phyloP scores from a whole-genome alignment of 2,113 vertebrate genomes.

The Corythornis madagascariensis region DNA sequence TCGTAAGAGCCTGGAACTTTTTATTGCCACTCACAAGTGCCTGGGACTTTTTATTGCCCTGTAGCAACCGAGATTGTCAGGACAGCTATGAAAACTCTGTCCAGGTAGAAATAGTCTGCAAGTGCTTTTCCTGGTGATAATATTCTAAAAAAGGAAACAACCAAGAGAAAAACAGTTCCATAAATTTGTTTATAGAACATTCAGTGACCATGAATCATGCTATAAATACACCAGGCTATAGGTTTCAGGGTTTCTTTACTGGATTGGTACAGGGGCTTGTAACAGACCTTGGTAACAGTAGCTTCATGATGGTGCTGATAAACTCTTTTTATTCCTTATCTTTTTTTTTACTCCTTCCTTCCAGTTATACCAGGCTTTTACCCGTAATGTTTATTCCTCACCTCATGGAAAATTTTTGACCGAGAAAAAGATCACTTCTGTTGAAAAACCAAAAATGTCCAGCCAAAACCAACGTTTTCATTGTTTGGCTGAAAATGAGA shows the following conservation, averaged over 20 bases:
- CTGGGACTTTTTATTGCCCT: neutral
- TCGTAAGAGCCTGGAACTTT: neutral
- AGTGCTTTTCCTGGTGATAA: conserved; percentile 9
- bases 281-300: conserved; percentile 62
- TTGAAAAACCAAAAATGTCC: conserved; percentile 64
- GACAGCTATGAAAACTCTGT: neutral
- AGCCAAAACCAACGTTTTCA: conserved; percentile 66
- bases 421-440: conserved; percentile 32
- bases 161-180: conserved; percentile 72
- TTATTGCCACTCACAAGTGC: neutral
- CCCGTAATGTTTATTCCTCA: conserved; percentile 45
- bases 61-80: neutral
- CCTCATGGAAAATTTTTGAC: conserved; percentile 69
- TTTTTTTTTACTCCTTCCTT: conserved; percentile 30
- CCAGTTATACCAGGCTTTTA: neutral
- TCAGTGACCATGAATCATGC: conserved; percentile 72
- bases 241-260: conserved; percentile 57
- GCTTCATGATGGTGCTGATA: conserved; percentile 34
- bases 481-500: conserved; percentile 66
- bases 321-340: conserved; percentile 54
- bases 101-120: conserved; percentile 35
- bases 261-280: neutral
- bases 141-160: conserved; percentile 59
- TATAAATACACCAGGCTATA: conserved; percentile 71
- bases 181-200: conserved; percentile 77